Evolutionary conservation across 2,797 vertebrate species (phyloP).

Genomic region (Sphenopsis melanotis): DNA sequence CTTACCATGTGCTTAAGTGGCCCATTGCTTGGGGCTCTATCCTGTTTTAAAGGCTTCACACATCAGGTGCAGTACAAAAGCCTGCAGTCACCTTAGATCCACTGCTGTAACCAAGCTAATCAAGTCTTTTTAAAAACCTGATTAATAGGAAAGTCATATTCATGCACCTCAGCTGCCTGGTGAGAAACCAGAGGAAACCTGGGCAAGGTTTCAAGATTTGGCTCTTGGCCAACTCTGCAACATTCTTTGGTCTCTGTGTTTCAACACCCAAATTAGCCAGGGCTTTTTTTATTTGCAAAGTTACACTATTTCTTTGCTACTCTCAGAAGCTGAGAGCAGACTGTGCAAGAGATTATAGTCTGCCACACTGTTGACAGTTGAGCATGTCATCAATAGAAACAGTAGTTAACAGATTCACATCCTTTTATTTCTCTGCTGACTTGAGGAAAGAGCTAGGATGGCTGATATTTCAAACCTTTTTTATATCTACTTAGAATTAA

Average conservation of each 20-base stretch:
- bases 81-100: background rate
- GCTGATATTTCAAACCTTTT: background rate
- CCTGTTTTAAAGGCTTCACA: background rate
- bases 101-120: background rate
- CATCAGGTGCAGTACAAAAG: background rate
- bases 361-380: background rate
- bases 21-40: background rate
- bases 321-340: background rate
- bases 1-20: rapidly evolving
- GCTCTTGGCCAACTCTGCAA: background rate
- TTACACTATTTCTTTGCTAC: background rate
- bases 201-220: background rate
- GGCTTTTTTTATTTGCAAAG: background rate
- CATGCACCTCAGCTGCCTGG: background rate
- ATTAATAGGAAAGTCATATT: background rate
- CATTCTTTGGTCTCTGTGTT: background rate
- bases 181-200: background rate
- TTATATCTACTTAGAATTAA: background rate
- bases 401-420: background rate
- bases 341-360: background rate
- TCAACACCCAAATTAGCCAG: background rate
- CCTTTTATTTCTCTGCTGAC: background rate
- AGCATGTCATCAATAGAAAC: background rate
- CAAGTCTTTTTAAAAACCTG: background rate
- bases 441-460: background rate